These are phyloP conservation scores for Falco berigora DNA, from an alignment of 2,797 vertebrate genomes.

Conservation along the genomic window DNA sequence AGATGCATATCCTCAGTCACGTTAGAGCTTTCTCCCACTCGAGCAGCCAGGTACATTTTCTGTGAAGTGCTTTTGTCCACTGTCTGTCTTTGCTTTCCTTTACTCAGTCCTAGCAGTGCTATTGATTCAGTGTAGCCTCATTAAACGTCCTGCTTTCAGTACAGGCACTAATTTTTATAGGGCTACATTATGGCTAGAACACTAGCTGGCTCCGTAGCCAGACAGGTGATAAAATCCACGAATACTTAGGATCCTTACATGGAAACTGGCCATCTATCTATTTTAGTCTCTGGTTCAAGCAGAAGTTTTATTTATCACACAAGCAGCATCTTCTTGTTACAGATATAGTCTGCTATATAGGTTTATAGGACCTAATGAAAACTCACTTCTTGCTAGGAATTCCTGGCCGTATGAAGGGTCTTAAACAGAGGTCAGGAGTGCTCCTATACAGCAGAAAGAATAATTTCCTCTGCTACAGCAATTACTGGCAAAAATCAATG, in stretches of 20 bases:
- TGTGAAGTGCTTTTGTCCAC: conserved; percentile 22
- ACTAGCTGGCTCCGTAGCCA: background rate
- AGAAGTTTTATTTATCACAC: background rate
- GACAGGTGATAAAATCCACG: background rate
- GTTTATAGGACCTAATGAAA: background rate
- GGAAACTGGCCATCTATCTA: background rate
- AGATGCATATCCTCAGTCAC: background rate
- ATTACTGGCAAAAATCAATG: conserved; percentile 51
- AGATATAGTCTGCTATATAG: background rate
- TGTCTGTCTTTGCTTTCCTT: background rate
- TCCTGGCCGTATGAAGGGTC: background rate
- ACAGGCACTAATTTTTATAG: background rate
- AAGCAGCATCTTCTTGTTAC: background rate
- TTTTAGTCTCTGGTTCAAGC: background rate
- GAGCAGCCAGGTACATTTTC: background rate
- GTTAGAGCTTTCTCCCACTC: background rate
- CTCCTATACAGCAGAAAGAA: background rate
- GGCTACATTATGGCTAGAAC: background rate
- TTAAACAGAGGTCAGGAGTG: background rate
- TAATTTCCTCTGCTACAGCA: conserved; percentile 38
- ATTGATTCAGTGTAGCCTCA: background rate
- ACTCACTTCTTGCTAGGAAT: background rate
- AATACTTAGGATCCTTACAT: background rate
- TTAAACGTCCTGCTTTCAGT: background rate
- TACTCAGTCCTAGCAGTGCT: background rate